These are phyloP conservation scores for Eulemur rubriventer DNA, from an alignment of 2,797 vertebrate genomes.

Conservation along the genomic window DNA sequence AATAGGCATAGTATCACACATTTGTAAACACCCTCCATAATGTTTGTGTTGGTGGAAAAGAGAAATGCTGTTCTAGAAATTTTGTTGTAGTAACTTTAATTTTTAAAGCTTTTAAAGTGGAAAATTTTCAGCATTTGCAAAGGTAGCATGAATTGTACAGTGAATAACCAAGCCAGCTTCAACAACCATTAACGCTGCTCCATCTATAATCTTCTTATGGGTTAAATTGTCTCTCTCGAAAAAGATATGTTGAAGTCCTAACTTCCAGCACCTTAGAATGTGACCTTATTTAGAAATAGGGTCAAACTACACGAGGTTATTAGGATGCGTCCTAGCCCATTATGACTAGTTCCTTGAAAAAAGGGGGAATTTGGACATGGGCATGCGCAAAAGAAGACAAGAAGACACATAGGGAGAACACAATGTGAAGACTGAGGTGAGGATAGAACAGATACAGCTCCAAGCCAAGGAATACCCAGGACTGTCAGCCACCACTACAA, in stretches of 20 bases:
- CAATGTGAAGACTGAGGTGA: background rate
- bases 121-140: background rate
- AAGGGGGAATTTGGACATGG: background rate
- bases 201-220: background rate
- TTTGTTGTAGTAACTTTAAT: background rate
- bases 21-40: background rate
- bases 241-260: background rate
- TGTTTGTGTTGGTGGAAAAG: background rate
- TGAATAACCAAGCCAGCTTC: background rate
- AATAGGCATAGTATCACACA: background rate
- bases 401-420: background rate
- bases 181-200: background rate
- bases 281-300: background rate
- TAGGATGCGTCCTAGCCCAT: background rate
- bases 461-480: background rate
- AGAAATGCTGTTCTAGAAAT: conserved; percentile 2
- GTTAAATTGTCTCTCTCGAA: background rate
- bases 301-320: background rate
- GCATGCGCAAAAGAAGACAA: background rate
- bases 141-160: background rate
- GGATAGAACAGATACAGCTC: background rate
- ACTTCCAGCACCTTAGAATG: background rate
- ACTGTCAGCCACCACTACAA: background rate
- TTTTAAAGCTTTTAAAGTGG: background rate
- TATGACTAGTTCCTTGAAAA: background rate